Evolutionary conservation across 2,888 invertebrate genomes (phyloP), one percentile per base, ranked within the genome.

Genomic region (Lathronympha strigana): DNA sequence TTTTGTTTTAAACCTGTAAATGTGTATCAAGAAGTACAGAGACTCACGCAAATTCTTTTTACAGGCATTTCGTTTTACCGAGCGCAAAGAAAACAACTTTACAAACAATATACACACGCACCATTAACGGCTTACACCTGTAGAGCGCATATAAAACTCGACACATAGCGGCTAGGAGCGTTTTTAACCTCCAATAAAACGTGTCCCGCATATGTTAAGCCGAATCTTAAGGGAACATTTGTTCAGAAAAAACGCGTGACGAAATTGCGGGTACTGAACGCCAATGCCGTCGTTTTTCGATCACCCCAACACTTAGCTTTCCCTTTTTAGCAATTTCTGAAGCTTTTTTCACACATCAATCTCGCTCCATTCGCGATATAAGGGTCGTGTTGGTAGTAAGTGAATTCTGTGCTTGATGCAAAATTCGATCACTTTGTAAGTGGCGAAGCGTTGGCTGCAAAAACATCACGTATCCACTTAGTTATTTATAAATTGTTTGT

Each of bases 261-360:
- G 86, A 90, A 90, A 89, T 90, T 87, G 88, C 84, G 84, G 85
- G 84, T 80, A 79, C 71, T 76, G 76, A 75, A 75, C 80, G 73
- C 75, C 79, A 77, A 73, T 76, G 77, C 76, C 80, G 78, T 74
- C 85, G 82, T 84, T 90, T 86, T 82, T 84, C 90, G 88, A 90
- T 91, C 88, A 84, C 86, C 84, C 86, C 79, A 81, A 88, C 90
- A 91, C 90, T 91, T 90, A 91, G 90, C 86, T 83, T 87, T 87
- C 87, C 90, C 89, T 90, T 90, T 91, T 90, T 87, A 89, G 87
- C 90, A 91, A 90, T 90, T 91, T 91, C 86, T 83, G 84, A 81
- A 86, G 88, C 86, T 87, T 87, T 87, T 83, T 87, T 84, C 84
- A 85, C 86, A 89, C 90, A 90, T 89, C 90, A 90, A 90, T 90